Conservation (phyloP, 2,888 invertebrate species). For the Malthinus flaveolus region DNA sequence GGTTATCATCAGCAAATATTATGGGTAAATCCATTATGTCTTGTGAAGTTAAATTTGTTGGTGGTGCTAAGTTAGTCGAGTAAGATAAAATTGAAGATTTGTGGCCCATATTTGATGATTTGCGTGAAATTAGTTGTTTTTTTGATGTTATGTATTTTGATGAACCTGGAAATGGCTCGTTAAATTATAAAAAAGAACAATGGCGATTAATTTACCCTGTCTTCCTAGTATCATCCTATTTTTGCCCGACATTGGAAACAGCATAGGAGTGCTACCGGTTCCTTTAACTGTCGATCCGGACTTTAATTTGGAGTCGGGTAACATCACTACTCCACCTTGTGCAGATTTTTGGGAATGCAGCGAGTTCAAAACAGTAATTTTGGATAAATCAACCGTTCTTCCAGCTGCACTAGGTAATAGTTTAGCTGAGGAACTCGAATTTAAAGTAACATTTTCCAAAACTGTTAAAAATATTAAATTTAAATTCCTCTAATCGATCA, state of each 20-base stretch:
- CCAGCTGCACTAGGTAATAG: conserved; percentile 40
- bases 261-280: conserved; percentile 33
- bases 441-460: conserved; percentile 50
- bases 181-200: neutral
- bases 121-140: conserved; percentile 44
- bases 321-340: conserved; percentile 43
- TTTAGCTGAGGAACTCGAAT: conserved; percentile 40
- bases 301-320: conserved; percentile 51
- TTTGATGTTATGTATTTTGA: conserved; percentile 49
- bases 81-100: conserved; percentile 32
- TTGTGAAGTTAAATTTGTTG: conserved; percentile 56
- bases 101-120: conserved; percentile 37
- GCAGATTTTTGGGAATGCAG: conserved; percentile 31
- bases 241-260: conserved; percentile 32
- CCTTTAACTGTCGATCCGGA: conserved; percentile 34
- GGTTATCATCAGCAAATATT: conserved; percentile 65
- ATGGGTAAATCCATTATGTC: conserved; percentile 69
- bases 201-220: too few relatives aligned
- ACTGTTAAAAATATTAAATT: conserved; percentile 39
- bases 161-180: conserved; percentile 35
- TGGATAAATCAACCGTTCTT: conserved; percentile 47
- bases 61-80: conserved; percentile 43
- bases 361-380: conserved; percentile 46
- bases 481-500: neutral
- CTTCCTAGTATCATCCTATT: conserved; percentile 7